These are phyloP conservation scores for Synanthedon tipuliformis DNA, from an alignment of 2,888 invertebrate species.

Conservation along the genomic window DNA sequence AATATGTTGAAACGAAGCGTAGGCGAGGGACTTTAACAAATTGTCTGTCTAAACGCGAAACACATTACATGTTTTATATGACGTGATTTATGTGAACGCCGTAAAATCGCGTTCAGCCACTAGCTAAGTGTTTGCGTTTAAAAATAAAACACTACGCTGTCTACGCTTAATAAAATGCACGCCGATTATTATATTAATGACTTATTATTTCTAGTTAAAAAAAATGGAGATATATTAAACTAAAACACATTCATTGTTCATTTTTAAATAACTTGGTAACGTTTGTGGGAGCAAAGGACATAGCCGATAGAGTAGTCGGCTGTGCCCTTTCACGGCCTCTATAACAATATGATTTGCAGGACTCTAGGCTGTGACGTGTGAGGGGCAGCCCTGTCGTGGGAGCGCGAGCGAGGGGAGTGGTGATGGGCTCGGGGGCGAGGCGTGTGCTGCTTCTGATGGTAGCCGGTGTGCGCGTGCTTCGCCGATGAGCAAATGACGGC, in stretches of 20 bases:
- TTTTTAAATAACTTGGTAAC: no score
- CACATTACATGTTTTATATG: background rate
- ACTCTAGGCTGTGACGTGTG: conserved; percentile 50
- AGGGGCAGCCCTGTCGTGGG: conserved; percentile 41
- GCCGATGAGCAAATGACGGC: conserved; percentile 72
- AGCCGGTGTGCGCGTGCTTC: conserved; percentile 56
- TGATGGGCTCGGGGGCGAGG: conserved; percentile 24
- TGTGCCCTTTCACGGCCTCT: conserved; percentile 38
- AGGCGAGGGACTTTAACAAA: background rate
- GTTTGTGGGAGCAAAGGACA: conserved; percentile 23
- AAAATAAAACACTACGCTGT: background rate
- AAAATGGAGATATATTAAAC: background rate
- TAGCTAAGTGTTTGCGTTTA: background rate
- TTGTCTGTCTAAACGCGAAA: background rate
- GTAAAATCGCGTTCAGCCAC: background rate
- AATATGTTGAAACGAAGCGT: background rate
- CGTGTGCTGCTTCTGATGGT: conserved; percentile 49
- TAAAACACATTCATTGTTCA: no score
- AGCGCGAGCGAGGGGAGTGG: conserved; percentile 37
- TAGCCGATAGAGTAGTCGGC: conserved; percentile 18
- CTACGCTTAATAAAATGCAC: background rate
- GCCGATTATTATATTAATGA: background rate
- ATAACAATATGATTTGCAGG: conserved; percentile 64
- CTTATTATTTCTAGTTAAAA: background rate
- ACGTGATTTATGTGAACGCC: background rate